Evolutionary conservation across 1,140 invertebrate species (phyloP), one percentile per base, ranked within the genome.

Genomic region (Pinna nobilis): DNA sequence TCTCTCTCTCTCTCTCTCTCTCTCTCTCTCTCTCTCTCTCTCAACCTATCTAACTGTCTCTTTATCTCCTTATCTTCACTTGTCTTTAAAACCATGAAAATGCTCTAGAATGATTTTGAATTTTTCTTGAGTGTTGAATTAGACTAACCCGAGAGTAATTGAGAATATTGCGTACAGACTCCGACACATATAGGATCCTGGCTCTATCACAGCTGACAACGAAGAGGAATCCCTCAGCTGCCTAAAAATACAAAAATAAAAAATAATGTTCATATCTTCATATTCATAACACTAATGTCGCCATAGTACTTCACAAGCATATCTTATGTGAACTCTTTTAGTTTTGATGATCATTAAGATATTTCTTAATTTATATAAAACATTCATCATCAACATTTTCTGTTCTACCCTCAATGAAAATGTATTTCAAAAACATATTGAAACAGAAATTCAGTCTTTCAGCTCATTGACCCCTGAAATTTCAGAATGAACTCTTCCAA

Each of bases 151-250:
- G 95, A 61, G 94, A 92, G 86, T 95, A 97, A 86, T 96, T 94
- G 9, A 98, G 91, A 68, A 95, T 93, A 81, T 93, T 92, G 5
- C 93, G 93, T 13, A 98, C 96, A 0, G 96, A 97, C 80, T 97
- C 93, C 1, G 96, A 98, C 0, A 97, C 95, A 88, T 96, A 98
- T 1, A 98, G 90, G 78, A 98, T 94, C 81, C 95, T 92, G 44
- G 96, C 96, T 74, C 96, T 91, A 88, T 98, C 96, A 90, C 96
- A 98, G 66, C 95, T 95, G 18, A 98, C 95, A 3, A 97, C 96
- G 87, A 98, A 96, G 28, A 98, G 89, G 89, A 98, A 98, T 32
- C 95, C 95, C 86, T 97, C 95, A 2, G 94, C 94, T 32, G 94
- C 94, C 92, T 96, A 91, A 20, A 71, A 76, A 53, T 47, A 67